phyloP scores from a whole-genome alignment of 2,888 invertebrate genomes.

The Resseliella maxima region DNA sequence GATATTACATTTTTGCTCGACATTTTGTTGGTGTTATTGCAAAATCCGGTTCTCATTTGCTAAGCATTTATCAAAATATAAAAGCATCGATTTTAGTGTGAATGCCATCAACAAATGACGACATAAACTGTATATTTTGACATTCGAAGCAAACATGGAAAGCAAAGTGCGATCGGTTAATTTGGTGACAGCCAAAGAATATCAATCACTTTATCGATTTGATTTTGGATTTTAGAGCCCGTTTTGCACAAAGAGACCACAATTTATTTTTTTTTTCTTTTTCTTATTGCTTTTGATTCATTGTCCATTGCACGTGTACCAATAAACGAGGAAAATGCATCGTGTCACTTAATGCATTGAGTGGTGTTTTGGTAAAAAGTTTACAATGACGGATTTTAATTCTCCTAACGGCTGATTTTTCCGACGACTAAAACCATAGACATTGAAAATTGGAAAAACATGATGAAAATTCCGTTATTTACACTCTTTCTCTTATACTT shows the following conservation, averaged over 20 bases:
- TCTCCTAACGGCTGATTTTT: neutral
- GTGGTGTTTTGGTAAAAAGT: neutral
- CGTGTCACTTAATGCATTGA: too few species aligned
- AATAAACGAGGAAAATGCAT: too few species aligned
- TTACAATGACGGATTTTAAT: neutral
- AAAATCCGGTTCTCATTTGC: too few species aligned
- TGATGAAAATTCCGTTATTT: constrained; percentile 15
- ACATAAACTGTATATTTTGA: neutral
- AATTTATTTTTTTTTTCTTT: neutral
- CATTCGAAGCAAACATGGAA: neutral
- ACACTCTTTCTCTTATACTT: neutral
- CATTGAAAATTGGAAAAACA: constrained; percentile 6
- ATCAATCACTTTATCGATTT: constrained; percentile 9
- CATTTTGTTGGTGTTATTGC: too few species aligned
- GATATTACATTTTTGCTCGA: too few species aligned
- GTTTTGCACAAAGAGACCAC: neutral
- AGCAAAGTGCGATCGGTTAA: constrained; percentile 9
- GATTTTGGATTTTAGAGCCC: neutral
- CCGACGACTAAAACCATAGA: neutral
- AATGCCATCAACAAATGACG: neutral
- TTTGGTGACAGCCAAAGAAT: constrained; percentile 16
- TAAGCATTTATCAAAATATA: too few species aligned
- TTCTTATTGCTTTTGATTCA: neutral
- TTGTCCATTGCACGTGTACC: too few species aligned
- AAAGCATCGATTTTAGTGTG: too few species aligned